Conservation (phyloP, 2,888 invertebrate genomes). For the Labia minor region DNA sequence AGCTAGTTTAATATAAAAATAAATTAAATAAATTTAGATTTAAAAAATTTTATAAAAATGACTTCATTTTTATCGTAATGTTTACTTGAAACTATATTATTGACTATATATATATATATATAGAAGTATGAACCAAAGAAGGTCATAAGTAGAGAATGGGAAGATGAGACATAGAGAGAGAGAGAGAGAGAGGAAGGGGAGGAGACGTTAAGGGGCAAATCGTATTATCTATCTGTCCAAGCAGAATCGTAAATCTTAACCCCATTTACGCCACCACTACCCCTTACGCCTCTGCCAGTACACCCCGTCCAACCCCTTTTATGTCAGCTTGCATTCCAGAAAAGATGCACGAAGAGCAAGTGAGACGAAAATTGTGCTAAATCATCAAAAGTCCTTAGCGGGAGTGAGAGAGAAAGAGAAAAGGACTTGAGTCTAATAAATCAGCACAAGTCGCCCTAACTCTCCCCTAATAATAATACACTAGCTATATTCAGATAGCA, state of each 20-base stretch:
- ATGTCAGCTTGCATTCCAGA: constrained; percentile 13
- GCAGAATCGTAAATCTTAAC: constrained; percentile 6
- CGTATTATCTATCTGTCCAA: constrained; percentile 13
- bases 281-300: neutral
- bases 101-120: too few species aligned
- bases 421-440: constrained; percentile 1
- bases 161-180: neutral
- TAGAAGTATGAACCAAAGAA: too few species aligned
- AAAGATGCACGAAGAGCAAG: constrained; percentile 9
- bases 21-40: too few species aligned
- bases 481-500: too few species aligned
- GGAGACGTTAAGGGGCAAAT: neutral
- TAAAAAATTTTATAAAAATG: too few species aligned
- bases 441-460: neutral
- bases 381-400: constrained; percentile 8
- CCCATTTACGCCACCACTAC: neutral
- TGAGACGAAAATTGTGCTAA: constrained; percentile 13
- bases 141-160: too few species aligned
- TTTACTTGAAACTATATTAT: too few species aligned
- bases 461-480: neutral
- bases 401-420: neutral
- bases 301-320: constrained; percentile 5
- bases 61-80: too few species aligned
- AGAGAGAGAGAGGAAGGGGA: neutral
- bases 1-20: too few species aligned